phyloP scores from a whole-genome alignment of 2,797 vertebrate genomes.

The Gallinago stenura region DNA sequence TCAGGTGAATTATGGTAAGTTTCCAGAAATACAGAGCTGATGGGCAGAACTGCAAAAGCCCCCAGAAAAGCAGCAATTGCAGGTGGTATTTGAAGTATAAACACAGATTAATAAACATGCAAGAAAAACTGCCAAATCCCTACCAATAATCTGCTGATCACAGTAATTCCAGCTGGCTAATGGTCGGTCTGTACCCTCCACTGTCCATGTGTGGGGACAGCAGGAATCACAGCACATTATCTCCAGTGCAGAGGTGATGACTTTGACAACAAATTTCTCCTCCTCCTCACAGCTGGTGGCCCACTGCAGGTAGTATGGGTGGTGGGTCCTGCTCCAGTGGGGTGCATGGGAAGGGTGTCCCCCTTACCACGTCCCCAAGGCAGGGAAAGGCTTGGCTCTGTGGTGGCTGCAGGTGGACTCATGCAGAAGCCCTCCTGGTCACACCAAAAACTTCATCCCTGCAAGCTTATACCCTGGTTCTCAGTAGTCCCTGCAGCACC shows the following conservation, averaged over 20 bases:
- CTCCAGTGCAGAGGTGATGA: not conserved
- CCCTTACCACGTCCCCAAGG: not conserved
- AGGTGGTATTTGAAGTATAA: not conserved
- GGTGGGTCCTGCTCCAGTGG: not conserved
- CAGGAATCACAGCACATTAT: accelerated
- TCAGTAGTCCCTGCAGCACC: accelerated
- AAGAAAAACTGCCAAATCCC: not conserved
- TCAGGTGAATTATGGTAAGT: not conserved
- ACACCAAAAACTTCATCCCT: not conserved
- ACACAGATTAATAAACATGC: not conserved
- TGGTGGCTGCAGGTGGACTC: not conserved
- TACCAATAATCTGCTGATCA: not conserved
- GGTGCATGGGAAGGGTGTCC: accelerated
- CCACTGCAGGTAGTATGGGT: accelerated
- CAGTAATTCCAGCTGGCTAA: not conserved
- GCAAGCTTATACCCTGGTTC: not conserved
- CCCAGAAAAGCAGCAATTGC: not conserved
- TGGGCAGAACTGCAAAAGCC: not conserved
- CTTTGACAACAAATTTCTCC: not conserved
- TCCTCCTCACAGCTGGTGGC: accelerated
- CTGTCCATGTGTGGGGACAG: not conserved
- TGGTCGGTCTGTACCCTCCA: not conserved
- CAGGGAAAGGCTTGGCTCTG: not conserved
- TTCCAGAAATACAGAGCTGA: not conserved
- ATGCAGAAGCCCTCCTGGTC: not conserved